These are phyloP conservation scores for Eospalax fontanierii DNA, from an alignment of 2,797 vertebrate genomes.

Conservation along the genomic window DNA sequence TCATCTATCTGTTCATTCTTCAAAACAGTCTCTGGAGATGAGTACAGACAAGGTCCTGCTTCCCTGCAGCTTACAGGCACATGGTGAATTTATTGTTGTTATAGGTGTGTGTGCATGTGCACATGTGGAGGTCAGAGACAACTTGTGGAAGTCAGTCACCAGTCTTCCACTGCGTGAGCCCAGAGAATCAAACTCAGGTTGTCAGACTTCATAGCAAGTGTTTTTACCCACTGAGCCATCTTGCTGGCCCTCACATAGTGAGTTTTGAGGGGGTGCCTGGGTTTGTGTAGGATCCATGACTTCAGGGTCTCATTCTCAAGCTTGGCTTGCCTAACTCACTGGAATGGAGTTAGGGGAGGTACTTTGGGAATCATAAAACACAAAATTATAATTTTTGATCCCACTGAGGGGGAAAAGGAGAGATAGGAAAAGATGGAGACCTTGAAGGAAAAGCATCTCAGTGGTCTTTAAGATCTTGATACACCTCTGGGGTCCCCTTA, in stretches of 20 bases:
- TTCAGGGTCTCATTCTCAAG: background rate
- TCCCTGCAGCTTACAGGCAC: background rate
- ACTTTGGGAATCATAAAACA: constrained; percentile 15
- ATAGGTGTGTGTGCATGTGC: too few species aligned
- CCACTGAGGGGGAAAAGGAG: background rate
- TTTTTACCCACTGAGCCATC: background rate
- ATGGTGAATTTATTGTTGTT: too few species aligned
- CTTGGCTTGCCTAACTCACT: background rate
- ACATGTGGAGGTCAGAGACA: too few species aligned
- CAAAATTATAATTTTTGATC: background rate
- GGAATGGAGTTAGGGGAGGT: background rate
- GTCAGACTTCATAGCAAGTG: background rate
- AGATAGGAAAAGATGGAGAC: background rate
- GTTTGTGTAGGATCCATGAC: background rate
- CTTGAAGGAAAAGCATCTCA: background rate
- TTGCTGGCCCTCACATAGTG: background rate
- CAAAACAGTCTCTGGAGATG: background rate
- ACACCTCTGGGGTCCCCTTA: background rate
- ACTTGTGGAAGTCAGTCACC: too few species aligned
- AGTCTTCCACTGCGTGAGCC: too few species aligned
- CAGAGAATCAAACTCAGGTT: background rate
- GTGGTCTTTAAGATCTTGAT: background rate
- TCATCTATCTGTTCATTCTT: background rate
- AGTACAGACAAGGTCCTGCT: background rate
- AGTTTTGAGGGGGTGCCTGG: background rate